A percentile compares a stretch with the other conserved stretches of the same genome.
Conservation (phyloP, 37 sponge, comb jelly and placozoan species). For the Eunapius fragilis region DNA sequence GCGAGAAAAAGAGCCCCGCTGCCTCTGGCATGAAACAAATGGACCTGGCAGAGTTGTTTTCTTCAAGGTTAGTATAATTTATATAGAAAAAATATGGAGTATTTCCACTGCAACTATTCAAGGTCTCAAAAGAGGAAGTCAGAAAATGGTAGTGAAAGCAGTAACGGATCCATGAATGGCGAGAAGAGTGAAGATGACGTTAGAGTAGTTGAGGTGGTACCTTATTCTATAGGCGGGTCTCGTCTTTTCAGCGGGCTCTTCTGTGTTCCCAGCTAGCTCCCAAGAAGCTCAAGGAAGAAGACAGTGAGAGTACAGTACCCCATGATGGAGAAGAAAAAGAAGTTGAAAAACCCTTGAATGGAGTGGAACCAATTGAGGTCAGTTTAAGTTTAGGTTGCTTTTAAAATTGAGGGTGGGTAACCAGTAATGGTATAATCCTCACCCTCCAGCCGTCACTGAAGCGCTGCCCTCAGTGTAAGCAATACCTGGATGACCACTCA, state of each 20-base stretch:
- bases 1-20: neutral
- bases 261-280: neutral
- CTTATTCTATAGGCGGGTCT: neutral
- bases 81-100: neutral
- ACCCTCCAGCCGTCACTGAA: conserved; percentile 45
- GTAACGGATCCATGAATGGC: neutral
- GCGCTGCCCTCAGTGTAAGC: conserved; percentile 60
- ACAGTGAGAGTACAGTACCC: neutral
- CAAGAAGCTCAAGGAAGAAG: neutral
- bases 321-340: neutral
- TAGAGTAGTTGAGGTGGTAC: neutral
- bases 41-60: neutral
- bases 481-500: conserved; percentile 61
- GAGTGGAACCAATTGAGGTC: neutral
- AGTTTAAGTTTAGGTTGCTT: too few species aligned
- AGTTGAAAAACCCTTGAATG: neutral
- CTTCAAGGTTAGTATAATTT: neutral
- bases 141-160: neutral
- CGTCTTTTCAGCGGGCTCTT: neutral
- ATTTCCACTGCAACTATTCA: neutral
- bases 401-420: too few species aligned
- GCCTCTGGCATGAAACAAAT: neutral
- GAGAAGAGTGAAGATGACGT: neutral
- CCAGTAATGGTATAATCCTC: neutral
- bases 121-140: neutral